Conservation (phyloP, 2,113 vertebrate genomes). For the Mesitornis unicolor region DNA sequence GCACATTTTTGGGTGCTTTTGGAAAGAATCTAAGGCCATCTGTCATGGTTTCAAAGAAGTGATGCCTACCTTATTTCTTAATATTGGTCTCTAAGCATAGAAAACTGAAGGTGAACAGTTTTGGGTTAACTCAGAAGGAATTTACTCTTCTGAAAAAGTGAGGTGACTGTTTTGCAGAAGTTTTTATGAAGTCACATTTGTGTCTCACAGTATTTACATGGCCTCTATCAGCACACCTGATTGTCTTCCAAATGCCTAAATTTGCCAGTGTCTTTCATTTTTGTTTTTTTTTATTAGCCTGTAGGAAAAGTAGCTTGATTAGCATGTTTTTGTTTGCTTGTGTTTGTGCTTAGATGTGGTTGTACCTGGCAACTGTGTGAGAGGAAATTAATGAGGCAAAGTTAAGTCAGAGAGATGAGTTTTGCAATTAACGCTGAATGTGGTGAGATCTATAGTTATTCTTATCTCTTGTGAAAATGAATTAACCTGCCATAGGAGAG, state of each 20-base stretch:
- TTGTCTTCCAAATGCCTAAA: not conserved
- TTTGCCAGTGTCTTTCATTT: not conserved
- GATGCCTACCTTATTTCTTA: not conserved
- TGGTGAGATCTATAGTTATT: slow-evolving; percentile 34
- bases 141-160: not conserved
- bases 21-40: not conserved
- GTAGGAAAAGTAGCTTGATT: not conserved
- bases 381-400: slow-evolving; percentile 65
- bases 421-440: slow-evolving; percentile 48
- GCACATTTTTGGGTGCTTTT: not conserved
- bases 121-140: not conserved
- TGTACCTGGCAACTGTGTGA: slow-evolving; percentile 40
- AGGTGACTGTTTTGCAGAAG: not conserved
- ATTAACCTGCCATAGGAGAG: not conserved
- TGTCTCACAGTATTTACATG: not conserved
- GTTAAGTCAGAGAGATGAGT: slow-evolving; percentile 64
- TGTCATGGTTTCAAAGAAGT: not conserved
- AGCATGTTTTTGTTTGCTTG: not conserved
- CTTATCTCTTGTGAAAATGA: slow-evolving; percentile 39
- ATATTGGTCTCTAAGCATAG: not conserved
- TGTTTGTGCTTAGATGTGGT: slow-evolving; percentile 21
- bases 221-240: not conserved
- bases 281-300: not conserved
- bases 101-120: not conserved
- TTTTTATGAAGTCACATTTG: not conserved